Evolutionary conservation across 2,113 vertebrate genomes (phyloP), one percentile per base, ranked within the genome.

Genomic region (Chloropsis cyanopogon): DNA sequence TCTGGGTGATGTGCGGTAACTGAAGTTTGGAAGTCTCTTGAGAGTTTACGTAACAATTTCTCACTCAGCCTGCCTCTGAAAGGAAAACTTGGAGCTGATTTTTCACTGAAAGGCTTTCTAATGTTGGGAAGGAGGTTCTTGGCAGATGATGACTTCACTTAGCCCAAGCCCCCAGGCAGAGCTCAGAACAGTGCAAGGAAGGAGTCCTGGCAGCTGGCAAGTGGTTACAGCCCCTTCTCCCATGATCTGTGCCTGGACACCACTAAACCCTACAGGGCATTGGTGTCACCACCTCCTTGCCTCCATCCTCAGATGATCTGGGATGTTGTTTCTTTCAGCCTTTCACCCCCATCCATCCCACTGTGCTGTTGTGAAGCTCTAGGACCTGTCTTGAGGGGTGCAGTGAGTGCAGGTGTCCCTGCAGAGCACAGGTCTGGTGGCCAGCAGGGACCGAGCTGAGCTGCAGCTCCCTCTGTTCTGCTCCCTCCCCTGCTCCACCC

Each of bases 1-100:
- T 31, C 86, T 33, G 68, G 26, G 31, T 63, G 78, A 71, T 66
- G 56, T 44, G 54, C 26, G 44, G 52, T 47, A 81, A 71, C 26
- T 64, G 68, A 82, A 91, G 66, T 71, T 64, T 91, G 69, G 88
- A 95, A 82, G 42, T 41, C n/a, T 77, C 46, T 81, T 57, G 33
- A 50, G 83, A 92, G 72, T 82, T 96, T 92, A 70, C 33, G 50
- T 73, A 90, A 80, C 29, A 44, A 70, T 83, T 93, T 96, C 86
- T 92, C 68, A 70, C 63, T 86, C 35, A 14, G 52, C 29, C 85
- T 88, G 85, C 59, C 14, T 90, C 68, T 56, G 72, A 53, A 79
- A 88, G 50, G 39, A 77, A 63, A 76, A 77, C 46, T 72, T 93
- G 47, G 59, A 86, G 68, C 22, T 54, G 47, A 69, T 61, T 68